Conservation (phyloP, 2,888 invertebrate genomes). For the Nasonovia ribisnigri region DNA sequence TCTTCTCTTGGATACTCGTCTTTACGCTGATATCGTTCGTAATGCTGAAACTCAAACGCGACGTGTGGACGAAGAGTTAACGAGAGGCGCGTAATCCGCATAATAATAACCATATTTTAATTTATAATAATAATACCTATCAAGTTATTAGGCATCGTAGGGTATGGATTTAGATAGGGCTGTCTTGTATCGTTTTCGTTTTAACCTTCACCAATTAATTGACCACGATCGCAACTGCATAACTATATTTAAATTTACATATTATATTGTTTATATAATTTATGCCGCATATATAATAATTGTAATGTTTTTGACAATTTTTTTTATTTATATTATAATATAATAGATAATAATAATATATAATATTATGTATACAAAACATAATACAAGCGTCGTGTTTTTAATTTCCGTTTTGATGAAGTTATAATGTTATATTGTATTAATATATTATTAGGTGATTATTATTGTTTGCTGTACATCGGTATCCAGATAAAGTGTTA, state of each 20-base stretch:
- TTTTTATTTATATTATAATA: background rate
- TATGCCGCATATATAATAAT: background rate
- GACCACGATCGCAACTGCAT: background rate
- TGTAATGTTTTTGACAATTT: background rate
- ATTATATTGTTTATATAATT: background rate
- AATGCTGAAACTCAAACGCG: conserved; percentile 52
- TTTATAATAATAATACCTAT: background rate
- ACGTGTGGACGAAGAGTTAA: conserved; percentile 64
- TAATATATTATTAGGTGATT: background rate
- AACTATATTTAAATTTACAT: background rate
- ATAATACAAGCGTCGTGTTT: background rate
- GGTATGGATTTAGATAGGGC: too few relatives aligned
- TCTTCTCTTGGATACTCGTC: conserved; percentile 76
- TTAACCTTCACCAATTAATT: background rate
- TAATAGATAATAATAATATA: background rate
- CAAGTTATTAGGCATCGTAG: background rate
- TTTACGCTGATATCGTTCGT: conserved; percentile 68
- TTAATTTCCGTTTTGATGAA: background rate
- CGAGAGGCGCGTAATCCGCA: background rate
- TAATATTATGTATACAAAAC: background rate
- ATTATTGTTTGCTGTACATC: background rate
- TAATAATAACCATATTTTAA: background rate
- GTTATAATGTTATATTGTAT: background rate
- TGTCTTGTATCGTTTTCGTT: background rate
- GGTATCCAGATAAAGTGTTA: background rate